Evolutionary conservation across 2,888 invertebrate species (phyloP), one percentile per base, ranked within the genome.

Genomic region (Stratiomys singularior): DNA sequence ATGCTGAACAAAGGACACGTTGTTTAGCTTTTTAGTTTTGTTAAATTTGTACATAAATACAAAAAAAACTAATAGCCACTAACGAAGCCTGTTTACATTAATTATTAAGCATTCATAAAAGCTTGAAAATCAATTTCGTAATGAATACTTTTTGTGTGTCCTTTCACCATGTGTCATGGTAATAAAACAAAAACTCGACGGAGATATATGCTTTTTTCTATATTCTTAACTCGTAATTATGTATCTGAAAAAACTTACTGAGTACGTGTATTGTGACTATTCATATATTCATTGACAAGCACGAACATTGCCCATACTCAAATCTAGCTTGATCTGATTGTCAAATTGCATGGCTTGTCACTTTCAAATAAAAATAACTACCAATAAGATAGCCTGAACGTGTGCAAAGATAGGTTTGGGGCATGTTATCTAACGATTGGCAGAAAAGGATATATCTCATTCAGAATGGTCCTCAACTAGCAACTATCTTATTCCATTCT

Each of bases 401-500:
- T n/a, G n/a, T n/a, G n/a, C n/a, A n/a, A n/a, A n/a, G n/a, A n/a
- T n/a, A n/a, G n/a, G 18, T 13, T 52, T 52, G n/a, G 52, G 4
- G 15, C 52, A 13, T 52, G 52, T 52, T 52, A 52, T 52, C 52
- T 18, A 13, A 9, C 52, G 52, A 52, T n/a, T 52, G n/a, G 7
- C 52, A 52, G 15, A 9, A 52, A 52, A 52, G 15, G 18, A 9
- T 52, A n/a, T n/a, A 52, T 52, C 52, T 52, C 52, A 52, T n/a
- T 52, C 52, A 2, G 15, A 52, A 13, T 4, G 15, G 4, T n/a
- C 15, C 52, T 52, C 52, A 18, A 52, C 7, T 66, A 21, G 5
- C 23, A 46, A 46, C 44, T 67, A 44, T 67, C 44, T 11, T 46
- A 67, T 46, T 67, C 23, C 46, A 37, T 46, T 30, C 21, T 30